These are phyloP conservation scores for Micromesistius poutassou DNA, from an alignment of 2,797 vertebrate genomes.

Conservation along the genomic window DNA sequence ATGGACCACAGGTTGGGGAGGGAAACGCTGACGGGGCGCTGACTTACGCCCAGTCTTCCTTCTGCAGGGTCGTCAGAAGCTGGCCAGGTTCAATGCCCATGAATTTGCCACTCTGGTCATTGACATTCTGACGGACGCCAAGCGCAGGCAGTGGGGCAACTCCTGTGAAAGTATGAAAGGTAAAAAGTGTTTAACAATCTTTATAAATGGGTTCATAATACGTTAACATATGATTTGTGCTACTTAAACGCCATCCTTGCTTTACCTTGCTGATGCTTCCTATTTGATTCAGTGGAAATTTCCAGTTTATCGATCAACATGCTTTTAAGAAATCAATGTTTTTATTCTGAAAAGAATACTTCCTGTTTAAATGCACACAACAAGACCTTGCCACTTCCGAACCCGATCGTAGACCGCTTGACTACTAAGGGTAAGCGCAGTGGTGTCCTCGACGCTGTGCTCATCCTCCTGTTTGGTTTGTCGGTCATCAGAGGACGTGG, in stretches of 20 bases:
- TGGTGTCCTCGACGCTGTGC: neutral
- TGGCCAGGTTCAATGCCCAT: constrained; percentile 95
- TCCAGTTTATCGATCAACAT: neutral
- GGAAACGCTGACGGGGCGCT: too few species aligned
- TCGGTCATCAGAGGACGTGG: constrained; percentile 82
- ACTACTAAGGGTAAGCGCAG: neutral
- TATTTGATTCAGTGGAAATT: neutral
- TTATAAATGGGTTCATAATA: neutral
- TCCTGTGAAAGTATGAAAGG: constrained; percentile 86
- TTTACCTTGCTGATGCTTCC: neutral
- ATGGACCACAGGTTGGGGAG: too few species aligned
- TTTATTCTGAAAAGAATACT: neutral
- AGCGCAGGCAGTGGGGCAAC: constrained; percentile 91
- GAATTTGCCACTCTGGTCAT: constrained; percentile 96
- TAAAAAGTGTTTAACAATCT: constrained; percentile 42
- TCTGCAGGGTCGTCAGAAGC: constrained; percentile 89
- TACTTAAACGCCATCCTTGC: neutral
- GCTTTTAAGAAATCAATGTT: neutral
- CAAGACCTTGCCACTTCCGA: neutral
- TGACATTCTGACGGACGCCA: constrained; percentile 95
- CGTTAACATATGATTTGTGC: neutral
- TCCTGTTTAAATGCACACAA: neutral
- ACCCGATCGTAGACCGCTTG: neutral
- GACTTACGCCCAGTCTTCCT: neutral
- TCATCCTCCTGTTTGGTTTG: neutral